Percentiles rank a stretch among this genome's conserved stretches.
These are phyloP conservation scores for Erebia epiphron DNA, from an alignment of 2,888 invertebrate species.

Conservation along the genomic window DNA sequence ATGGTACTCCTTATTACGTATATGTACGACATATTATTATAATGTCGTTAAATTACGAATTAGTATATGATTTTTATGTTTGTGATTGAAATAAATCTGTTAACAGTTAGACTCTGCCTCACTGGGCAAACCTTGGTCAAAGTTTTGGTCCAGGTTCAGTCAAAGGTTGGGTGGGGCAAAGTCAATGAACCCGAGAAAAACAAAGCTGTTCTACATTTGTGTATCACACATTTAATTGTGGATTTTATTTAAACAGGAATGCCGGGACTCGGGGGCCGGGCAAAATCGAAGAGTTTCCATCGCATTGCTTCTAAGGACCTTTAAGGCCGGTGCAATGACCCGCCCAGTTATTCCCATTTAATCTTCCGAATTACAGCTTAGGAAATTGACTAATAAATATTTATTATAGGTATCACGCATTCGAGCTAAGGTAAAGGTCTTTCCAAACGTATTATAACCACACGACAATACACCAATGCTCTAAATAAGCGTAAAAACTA, in stretches of 20 bases:
- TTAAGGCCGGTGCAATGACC: constrained; percentile 15
- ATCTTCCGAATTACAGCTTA: constrained; percentile 1
- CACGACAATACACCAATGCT: no score
- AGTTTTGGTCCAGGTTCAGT: no score
- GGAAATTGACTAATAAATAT: constrained; percentile 14
- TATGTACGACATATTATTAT: no score
- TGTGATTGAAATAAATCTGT: no score
- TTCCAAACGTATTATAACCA: neutral
- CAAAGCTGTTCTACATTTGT: neutral
- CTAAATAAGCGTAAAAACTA: no score
- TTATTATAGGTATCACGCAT: neutral
- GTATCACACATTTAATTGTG: constrained; percentile 7
- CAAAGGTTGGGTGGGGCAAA: no score
- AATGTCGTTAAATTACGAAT: no score
- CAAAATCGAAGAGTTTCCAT: constrained; percentile 10
- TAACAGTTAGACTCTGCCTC: no score
- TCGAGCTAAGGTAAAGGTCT: neutral
- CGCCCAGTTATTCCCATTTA: constrained; percentile 9
- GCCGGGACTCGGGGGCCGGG: neutral
- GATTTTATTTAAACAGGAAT: neutral
- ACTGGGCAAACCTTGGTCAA: no score
- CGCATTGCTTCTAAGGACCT: constrained; percentile 13
- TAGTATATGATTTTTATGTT: no score
- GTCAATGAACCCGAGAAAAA: no score
- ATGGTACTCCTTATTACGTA: no score